A percentile compares a stretch with the other conserved stretches of the same genome.
Conservation (phyloP, 2,113 vertebrate genomes). For the Saguinus imperator region DNA sequence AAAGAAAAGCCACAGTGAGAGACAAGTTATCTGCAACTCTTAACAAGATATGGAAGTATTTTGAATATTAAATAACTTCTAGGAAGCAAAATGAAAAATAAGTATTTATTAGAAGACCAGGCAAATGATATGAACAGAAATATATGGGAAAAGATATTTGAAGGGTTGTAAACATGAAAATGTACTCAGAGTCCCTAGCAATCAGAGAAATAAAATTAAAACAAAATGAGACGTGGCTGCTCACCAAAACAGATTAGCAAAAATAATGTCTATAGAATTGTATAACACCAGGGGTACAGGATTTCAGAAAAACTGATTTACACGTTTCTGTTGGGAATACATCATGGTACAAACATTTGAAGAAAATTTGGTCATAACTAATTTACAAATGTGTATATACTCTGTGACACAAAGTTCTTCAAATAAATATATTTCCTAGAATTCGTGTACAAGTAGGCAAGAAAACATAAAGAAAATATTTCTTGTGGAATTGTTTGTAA, state of each 20-base stretch:
- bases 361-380: not conserved
- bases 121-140: not conserved
- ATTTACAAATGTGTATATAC: not conserved
- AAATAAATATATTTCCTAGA: not conserved
- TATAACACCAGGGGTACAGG: not conserved
- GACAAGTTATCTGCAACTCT: not conserved
- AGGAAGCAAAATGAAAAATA: not conserved
- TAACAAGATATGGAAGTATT: not conserved
- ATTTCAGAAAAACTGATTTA: not conserved
- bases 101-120: not conserved
- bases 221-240: not conserved
- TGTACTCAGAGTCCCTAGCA: not conserved
- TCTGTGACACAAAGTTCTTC: not conserved
- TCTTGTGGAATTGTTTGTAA: not conserved
- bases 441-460: not conserved
- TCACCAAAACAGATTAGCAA: not conserved
- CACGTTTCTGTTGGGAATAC: not conserved
- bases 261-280: slow-evolving; percentile 1
- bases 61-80: not conserved
- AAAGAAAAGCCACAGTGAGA: not conserved
- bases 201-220: not conserved
- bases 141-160: not conserved
- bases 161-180: not conserved
- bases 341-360: not conserved
- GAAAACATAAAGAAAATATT: not conserved